phyloP scores from a whole-genome alignment of 1,140 invertebrate species.

The Cydia strobilella region DNA sequence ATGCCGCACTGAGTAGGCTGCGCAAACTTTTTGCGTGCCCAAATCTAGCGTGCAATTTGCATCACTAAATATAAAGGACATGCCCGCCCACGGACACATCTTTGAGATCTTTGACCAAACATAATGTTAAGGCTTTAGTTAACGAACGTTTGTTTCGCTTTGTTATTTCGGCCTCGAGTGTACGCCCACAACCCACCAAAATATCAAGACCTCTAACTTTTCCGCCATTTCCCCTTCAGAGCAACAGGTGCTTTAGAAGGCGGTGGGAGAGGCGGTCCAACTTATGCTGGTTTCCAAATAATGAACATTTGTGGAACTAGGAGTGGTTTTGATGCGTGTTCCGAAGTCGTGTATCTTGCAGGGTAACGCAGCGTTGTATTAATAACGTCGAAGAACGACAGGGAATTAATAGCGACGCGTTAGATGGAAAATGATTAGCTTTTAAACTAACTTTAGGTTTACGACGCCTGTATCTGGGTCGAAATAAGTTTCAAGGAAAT shows the following conservation, averaged over 20 bases:
- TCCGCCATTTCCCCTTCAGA: neutral
- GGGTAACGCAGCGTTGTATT: conserved; percentile 41
- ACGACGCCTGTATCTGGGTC: neutral
- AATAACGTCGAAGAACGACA: conserved; percentile 47
- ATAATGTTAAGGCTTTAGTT: conserved; percentile 15
- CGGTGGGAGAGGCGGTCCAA: conserved; percentile 24
- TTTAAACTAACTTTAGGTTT: neutral
- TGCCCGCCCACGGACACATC: conserved; percentile 49
- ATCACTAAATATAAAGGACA: conserved; percentile 25
- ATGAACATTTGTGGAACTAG: conserved; percentile 35
- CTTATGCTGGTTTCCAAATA: conserved; percentile 34
- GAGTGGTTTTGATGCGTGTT: conserved; percentile 52
- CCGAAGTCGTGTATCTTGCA: conserved; percentile 47
- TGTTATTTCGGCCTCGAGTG: conserved; percentile 62
- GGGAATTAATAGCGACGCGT: conserved; percentile 36
- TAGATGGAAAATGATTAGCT: conserved; percentile 44
- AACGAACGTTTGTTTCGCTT: conserved; percentile 41
- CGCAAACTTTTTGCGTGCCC: conserved; percentile 8
- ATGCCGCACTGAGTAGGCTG: conserved; percentile 19
- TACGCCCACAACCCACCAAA: conserved; percentile 54
- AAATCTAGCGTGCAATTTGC: conserved; percentile 15
- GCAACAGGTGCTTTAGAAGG: neutral
- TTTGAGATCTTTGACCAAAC: conserved; percentile 28
- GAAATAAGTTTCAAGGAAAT: neutral
- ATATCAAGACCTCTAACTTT: conserved; percentile 20